Evolutionary conservation across 2,797 vertebrate genomes (phyloP).

Genomic region (Thamnophis elegans): DNA sequence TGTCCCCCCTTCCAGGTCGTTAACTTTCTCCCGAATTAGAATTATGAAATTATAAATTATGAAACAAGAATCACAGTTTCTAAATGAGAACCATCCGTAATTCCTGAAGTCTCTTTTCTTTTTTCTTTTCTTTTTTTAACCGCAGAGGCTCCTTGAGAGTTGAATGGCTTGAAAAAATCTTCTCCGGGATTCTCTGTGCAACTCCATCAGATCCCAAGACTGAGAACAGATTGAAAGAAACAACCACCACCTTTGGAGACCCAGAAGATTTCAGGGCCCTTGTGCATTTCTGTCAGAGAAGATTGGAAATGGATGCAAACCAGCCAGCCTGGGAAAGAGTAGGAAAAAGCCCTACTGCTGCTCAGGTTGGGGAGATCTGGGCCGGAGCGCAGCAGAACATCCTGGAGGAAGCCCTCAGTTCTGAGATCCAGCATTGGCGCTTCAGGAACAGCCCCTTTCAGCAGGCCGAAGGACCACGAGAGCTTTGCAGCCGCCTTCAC

Average conservation of each 20-base stretch:
- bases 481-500: not conserved
- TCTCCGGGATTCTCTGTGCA: not conserved
- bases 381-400: not conserved
- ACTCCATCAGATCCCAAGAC: not conserved
- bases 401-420: not conserved
- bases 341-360: not conserved
- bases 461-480: not conserved
- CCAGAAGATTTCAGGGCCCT: not conserved
- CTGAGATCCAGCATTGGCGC: not conserved
- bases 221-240: not conserved
- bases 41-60: too few species aligned
- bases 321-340: not conserved
- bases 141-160: not conserved
- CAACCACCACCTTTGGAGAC: not conserved
- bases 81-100: not conserved
- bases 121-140: not conserved
- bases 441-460: not conserved
- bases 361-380: not conserved
- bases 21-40: not conserved
- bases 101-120: not conserved
- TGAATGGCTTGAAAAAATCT: not conserved
- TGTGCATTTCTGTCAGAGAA: not conserved
- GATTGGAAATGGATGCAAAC: not conserved
- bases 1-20: not conserved
- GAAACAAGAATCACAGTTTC: not conserved